Evolutionary conservation across 2,888 invertebrate species (phyloP), one percentile per base, ranked within the genome.

Genomic region (Diarsia mendica): DNA sequence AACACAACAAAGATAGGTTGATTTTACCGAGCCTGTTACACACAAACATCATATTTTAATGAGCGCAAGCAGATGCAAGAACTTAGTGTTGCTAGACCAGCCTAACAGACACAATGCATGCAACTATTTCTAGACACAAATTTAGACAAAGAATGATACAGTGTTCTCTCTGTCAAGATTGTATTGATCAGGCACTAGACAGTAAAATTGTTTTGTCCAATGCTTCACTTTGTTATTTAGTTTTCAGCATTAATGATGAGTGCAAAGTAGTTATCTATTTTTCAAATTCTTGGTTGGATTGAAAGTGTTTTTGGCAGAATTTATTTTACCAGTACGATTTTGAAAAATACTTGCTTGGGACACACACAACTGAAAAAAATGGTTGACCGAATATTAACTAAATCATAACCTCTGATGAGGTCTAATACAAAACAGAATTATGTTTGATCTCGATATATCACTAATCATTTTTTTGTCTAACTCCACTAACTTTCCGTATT

Each of bases 371-470:
- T n/a, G n/a, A n/a, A n/a, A n/a, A n/a, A n/a, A n/a, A n/a, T n/a
- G n/a, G n/a, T n/a, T n/a, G n/a, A n/a, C n/a, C n/a, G n/a, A n/a
- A n/a, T n/a, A n/a, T n/a, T n/a, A n/a, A n/a, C 44, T 71, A 76
- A 70, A 77, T n/a, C n/a, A n/a, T 71, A 81, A 80, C 58, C 58
- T 70, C 53, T 9, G 28, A 39, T 13, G 23, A 44, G 20, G 3
- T 60, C 10, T 66, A 0, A 51, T 18, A n/a, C 2, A 71, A 64
- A 53, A 39, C 48, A 49, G 48, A 44, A 39, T 20, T 48, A 39
- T 15, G 44, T 65, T 68, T 48, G 53, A 10, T 64, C 6, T 70
- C 60, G 44, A 63, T 44, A 13, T 44, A 8, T 23, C n/a, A n/a
- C 23, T 71, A 64, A 39, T 81, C 61, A 53, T 72, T 74, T 55